A percentile compares a stretch with the other conserved stretches of the same genome.
Evolutionary conservation across 2,797 vertebrate species (phyloP).

Genomic region (Pipistrellus pipistrellus): DNA sequence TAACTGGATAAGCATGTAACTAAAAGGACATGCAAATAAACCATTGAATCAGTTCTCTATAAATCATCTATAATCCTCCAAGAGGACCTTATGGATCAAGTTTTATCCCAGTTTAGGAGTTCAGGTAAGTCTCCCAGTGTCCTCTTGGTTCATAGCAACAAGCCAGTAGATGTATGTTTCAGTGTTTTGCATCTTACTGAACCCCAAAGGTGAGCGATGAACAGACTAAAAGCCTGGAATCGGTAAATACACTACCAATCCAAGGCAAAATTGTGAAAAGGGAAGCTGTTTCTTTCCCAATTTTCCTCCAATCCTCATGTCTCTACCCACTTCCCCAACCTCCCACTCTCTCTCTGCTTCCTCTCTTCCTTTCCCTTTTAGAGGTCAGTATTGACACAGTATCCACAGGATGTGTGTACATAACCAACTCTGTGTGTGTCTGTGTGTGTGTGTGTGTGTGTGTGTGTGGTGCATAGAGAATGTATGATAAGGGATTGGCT

Average conservation of each 20-base stretch:
- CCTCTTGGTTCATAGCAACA: not conserved
- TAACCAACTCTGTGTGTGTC: not conserved
- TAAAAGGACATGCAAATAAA: slow-evolving; percentile 20
- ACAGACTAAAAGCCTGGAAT: not conserved
- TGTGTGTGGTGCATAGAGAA: not conserved
- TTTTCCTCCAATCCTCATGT: not conserved
- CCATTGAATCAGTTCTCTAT: not conserved
- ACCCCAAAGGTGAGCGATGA: not conserved
- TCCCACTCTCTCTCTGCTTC: not conserved
- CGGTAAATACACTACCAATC: not conserved
- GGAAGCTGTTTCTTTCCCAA: not conserved
- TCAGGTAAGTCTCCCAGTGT: not conserved
- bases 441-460: not conserved
- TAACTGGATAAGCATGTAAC: not conserved
- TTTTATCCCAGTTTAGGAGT: not conserved
- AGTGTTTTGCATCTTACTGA: not conserved
- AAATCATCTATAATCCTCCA: not conserved
- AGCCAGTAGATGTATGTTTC: not conserved
- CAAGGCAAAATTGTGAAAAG: not conserved
- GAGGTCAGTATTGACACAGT: not conserved
- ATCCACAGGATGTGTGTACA: not conserved
- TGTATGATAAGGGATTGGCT: not conserved
- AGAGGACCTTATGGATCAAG: not conserved
- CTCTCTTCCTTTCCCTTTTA: slow-evolving; percentile 1
- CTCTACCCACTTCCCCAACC: not conserved